Percentiles rank a stretch among this genome's conserved stretches.
Conservation (phyloP, 2,113 vertebrate species). For the Burhinus bistriatus region DNA sequence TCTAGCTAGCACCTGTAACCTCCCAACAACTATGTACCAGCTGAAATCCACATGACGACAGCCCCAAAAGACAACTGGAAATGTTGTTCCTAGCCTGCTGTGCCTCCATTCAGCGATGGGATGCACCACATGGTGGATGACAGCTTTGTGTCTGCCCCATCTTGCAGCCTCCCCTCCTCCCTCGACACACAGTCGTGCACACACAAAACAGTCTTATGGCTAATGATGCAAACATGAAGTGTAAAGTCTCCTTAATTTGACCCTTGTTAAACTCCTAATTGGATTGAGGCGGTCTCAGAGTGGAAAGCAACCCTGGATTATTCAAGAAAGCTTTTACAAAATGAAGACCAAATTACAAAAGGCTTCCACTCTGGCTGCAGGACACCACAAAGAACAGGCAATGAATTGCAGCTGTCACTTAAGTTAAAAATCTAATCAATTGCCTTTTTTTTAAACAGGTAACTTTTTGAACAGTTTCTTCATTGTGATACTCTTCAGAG, state of each 20-base stretch:
- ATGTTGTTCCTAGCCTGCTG: conserved; percentile 79
- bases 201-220: conserved; percentile 71
- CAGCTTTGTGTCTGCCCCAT: conserved; percentile 71
- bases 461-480: conserved; percentile 79
- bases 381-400: conserved; percentile 75
- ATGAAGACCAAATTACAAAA: conserved; percentile 77
- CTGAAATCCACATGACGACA: conserved; percentile 73
- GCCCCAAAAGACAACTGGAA: conserved; percentile 76
- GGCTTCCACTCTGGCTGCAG: conserved; percentile 73
- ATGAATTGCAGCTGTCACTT: conserved; percentile 80
- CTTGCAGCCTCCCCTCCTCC: conserved; percentile 58
- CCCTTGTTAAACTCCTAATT: conserved; percentile 94
- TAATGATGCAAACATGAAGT: conserved; percentile 85
- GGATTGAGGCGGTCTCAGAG: conserved; percentile 83
- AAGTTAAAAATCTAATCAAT: conserved; percentile 81
- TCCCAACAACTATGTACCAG: conserved; percentile 70
- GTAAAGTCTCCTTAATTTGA: conserved; percentile 90
- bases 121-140: conserved; percentile 71
- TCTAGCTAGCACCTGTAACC: conserved; percentile 82
- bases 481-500: conserved; percentile 79
- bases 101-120: conserved; percentile 71
- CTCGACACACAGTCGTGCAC: conserved; percentile 61
- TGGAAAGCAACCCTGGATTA: conserved; percentile 80
- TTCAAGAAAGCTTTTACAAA: conserved; percentile 79
- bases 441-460: conserved; percentile 77